Base-by-base conservation (phyloP, 53 echinoderm and acorn worm species). In the Paracentrotus lividus region DNA sequence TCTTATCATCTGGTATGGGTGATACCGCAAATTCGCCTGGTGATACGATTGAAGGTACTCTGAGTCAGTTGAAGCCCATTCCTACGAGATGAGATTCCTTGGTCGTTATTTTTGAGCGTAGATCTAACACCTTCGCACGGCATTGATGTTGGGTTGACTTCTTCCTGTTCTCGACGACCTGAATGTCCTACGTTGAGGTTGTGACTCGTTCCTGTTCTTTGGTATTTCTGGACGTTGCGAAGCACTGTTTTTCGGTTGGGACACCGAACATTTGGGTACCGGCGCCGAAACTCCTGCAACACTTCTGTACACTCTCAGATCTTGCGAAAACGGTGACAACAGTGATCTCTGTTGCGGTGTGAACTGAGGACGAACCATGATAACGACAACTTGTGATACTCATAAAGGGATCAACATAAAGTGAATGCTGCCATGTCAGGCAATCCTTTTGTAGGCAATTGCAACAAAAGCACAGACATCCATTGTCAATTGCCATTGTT, bases 41-140 rank as follows among this genome's bases (percentile, higher is more conserved):
- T 67, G 27, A 94, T 94, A 29, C 60, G 40, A 55, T 92, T 92
- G 92, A 91, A 94, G 20, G 94, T 78, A 52, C 87, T 38, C 84
- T 26, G 52, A 31, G 91, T 55, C 78, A 94, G 42, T 33, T 52
- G 51, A 77, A 91, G 61, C 31, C 86, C 57, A 27, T 90, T 94
- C 34, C 81, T 76, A 26, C 84, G 49, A 49, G 84, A 43, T 29
- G 78, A 78, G 57, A 90, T 88, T 32, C 56, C 32, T 54, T 58
- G 60, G 61, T 88, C 42, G 88, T 88, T 61, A 60, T 88, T 33
- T n/a, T 42, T 40, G 38, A 61, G 20, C 20, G 27, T 55, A n/a
- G 29, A 54, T 53, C 54, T 29, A 86, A 86, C 60, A 61, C 61
- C 43, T 88, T 61, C 85, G 93, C 49, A 93, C 85, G 26, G 93